A percentile compares a stretch with the other conserved stretches of the same genome.
These are phyloP conservation scores for Corythornis vintsioides DNA, from an alignment of 2,113 vertebrate genomes.

Conservation along the genomic window DNA sequence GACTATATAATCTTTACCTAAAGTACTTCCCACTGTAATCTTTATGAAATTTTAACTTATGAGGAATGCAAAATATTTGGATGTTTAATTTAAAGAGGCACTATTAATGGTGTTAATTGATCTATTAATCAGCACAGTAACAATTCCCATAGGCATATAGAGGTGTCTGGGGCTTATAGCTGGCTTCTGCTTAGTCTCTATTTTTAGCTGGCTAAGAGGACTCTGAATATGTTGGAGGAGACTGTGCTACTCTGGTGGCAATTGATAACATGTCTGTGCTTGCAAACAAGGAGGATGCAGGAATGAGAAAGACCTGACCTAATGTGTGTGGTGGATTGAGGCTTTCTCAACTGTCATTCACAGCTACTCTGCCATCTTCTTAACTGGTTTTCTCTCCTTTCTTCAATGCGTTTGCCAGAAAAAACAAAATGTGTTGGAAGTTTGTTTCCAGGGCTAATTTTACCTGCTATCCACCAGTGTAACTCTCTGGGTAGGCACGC, in stretches of 20 bases:
- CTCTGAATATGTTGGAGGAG: neutral
- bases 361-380: neutral
- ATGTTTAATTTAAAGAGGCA: conserved; percentile 62
- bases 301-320: neutral
- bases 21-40: neutral
- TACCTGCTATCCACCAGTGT: neutral
- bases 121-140: neutral
- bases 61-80: neutral
- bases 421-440: neutral
- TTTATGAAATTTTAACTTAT: neutral
- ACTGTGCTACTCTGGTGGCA: neutral
- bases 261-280: neutral
- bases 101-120: neutral
- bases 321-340: neutral
- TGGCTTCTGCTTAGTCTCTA: neutral
- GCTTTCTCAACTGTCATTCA: neutral
- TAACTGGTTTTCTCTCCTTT: neutral
- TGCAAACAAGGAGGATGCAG: neutral
- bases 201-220: neutral
- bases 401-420: neutral
- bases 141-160: neutral
- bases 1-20: conserved; percentile 39
- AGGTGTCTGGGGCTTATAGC: neutral
- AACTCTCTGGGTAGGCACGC: neutral
- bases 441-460: neutral